These are phyloP conservation scores for Capricornis sumatraensis DNA, from an alignment of 2,113 vertebrate genomes.

Conservation along the genomic window DNA sequence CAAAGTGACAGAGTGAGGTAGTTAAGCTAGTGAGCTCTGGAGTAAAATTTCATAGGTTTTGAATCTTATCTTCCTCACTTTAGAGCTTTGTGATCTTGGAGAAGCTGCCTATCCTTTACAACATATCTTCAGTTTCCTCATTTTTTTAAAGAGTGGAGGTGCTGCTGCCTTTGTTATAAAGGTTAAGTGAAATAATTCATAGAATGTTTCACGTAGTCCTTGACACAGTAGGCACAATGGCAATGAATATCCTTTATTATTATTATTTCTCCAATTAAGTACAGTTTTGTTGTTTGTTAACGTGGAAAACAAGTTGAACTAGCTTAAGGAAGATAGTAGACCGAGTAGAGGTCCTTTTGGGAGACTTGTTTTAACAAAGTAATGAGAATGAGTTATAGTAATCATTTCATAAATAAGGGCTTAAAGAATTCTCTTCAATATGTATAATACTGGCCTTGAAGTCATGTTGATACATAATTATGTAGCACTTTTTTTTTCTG, in stretches of 20 bases:
- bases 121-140: background rate
- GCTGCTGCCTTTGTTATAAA: background rate
- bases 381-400: background rate
- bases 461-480: background rate
- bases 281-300: background rate
- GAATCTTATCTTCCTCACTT: background rate
- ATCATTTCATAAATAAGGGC: background rate
- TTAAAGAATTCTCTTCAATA: background rate
- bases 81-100: background rate
- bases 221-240: background rate
- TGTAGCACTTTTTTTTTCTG: background rate
- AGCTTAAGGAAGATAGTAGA: background rate
- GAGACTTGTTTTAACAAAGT: constrained; percentile 21
- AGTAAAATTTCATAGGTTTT: constrained; percentile 16
- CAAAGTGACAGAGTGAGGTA: background rate
- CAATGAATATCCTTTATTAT: background rate
- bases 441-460: background rate
- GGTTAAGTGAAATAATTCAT: background rate
- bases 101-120: background rate
- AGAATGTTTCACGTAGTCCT: background rate
- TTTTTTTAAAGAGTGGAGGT: background rate
- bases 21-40: background rate
- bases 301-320: background rate
- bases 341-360: background rate
- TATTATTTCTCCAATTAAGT: background rate